A percentile compares a stretch with the other conserved stretches of the same genome.
Evolutionary conservation across 2,888 invertebrate genomes (phyloP).

Genomic region (Dione juno): DNA sequence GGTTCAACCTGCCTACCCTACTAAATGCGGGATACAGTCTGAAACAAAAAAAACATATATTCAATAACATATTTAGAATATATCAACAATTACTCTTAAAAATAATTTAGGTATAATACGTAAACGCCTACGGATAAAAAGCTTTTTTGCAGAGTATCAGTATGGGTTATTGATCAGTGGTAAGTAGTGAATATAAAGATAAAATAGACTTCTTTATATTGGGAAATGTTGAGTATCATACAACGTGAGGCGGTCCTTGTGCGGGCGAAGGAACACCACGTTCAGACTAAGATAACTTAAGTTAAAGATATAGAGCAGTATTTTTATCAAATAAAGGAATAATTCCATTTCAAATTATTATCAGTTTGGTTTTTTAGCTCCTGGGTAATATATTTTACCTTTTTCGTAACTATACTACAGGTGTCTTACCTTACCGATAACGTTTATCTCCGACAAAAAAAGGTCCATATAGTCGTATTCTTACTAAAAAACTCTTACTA

Average conservation of each 20-base stretch:
- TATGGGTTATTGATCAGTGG: constrained; percentile 59
- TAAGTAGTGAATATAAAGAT: constrained; percentile 70
- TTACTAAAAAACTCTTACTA: not conserved
- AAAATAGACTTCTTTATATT: constrained; percentile 77
- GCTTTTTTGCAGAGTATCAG: not conserved
- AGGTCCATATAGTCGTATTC: not conserved
- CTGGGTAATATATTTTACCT: constrained; percentile 24
- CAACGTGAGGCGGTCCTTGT: constrained; percentile 66
- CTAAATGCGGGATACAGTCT: not conserved
- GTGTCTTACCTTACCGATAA: constrained; percentile 14
- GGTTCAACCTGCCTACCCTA: no score
- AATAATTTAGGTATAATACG: not conserved
- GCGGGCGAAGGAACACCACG: constrained; percentile 61
- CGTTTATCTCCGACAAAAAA: constrained; percentile 9
- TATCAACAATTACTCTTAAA: not conserved
- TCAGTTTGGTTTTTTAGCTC: not conserved
- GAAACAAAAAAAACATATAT: not conserved
- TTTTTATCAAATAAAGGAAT: constrained; percentile 1
- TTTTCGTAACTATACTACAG: constrained; percentile 8
- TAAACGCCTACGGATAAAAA: not conserved
- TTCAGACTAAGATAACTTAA: constrained; percentile 53
- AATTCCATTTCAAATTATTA: not conserved
- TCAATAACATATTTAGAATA: no score
- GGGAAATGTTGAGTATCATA: constrained; percentile 79
- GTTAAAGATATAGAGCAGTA: constrained; percentile 11